Base-by-base conservation (phyloP, 2,113 vertebrate genomes). In the Myrmecobius fasciatus region DNA sequence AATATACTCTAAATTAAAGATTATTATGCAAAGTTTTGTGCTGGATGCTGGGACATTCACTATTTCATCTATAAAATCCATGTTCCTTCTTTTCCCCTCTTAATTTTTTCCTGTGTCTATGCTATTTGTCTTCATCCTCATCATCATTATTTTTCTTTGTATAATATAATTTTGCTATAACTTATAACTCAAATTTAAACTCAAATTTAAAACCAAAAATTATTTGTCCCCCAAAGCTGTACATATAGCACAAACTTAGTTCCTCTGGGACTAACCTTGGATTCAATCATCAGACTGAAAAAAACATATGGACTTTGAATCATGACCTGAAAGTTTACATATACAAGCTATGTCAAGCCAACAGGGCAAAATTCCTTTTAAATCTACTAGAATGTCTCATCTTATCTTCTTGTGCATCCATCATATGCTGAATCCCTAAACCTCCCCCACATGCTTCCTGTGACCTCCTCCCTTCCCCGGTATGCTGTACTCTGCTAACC, bases 271-370 rank as follows among this genome's bases (percentile, higher is more conserved):
- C 90, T 94, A n/a, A 92, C 51, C 75, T 96, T 96, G 20, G 51
- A 90, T 88, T 92, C 94, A 3, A 43, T 31, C 88, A 52, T 95
- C 52, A 95, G 52, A 31, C 89, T 95, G 54, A 95, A 89, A 96
- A 96, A 95, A 96, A 95, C 14, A 94, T 28, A 25, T 7, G 93
- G 89, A 53, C 25, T 94, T 95, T 93, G 94, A 88, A 46, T 52
- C 49, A 89, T 95, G 97, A 97, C 96, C 96, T 97, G 94, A 97
- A 97, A 96, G 96, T 97, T 95, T 94, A 52, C 31, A 31, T n/a
- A 90, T 53, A 91, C 91, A 91, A 94, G 47, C 91, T 96, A 92
- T 83, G 67, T 83, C 67, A 83, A 83, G 67, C 36, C 67, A 83
- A 83, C 96, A 53, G 52, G 88, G 95, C 95, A 95, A 94, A 31